These are phyloP conservation scores for Peromyscus leucopus DNA, from an alignment of 2,113 vertebrate species.

Conservation along the genomic window DNA sequence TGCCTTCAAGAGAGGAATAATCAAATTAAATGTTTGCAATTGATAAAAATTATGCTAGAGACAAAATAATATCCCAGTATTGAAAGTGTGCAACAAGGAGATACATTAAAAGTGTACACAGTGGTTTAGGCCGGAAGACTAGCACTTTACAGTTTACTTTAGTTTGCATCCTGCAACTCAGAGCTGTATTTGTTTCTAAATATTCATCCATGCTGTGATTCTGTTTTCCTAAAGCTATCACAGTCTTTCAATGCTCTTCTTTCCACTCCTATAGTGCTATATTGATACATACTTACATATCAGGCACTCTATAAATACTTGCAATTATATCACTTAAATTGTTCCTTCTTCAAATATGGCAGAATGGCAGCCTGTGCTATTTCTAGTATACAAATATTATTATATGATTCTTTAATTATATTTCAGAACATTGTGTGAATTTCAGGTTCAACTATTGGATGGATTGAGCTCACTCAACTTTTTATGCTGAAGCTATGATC, in stretches of 20 bases:
- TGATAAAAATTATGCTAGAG: not conserved
- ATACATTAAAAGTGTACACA: not conserved
- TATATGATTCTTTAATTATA: not conserved
- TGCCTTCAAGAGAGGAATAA: not conserved
- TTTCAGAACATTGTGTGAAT: not conserved
- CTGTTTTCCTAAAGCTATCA: not conserved
- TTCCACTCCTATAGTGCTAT: no score
- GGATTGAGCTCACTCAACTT: not conserved
- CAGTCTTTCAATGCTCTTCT: not conserved
- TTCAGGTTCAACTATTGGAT: not conserved
- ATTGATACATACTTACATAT: not conserved
- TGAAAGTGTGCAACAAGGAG: not conserved
- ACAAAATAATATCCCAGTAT: not conserved
- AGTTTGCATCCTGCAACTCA: not conserved
- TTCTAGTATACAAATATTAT: not conserved
- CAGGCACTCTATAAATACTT: not conserved
- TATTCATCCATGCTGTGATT: not conserved
- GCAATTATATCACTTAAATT: not conserved
- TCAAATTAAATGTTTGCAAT: not conserved
- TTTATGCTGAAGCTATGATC: not conserved
- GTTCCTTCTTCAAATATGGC: not conserved
- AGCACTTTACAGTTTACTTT: not conserved
- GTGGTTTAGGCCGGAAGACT: not conserved
- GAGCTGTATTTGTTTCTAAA: not conserved
- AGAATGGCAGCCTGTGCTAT: not conserved